Evolutionary conservation across 1,140 invertebrate species (phyloP), one percentile per base, ranked within the genome.

Genomic region (Lordiphosa mommai): DNA sequence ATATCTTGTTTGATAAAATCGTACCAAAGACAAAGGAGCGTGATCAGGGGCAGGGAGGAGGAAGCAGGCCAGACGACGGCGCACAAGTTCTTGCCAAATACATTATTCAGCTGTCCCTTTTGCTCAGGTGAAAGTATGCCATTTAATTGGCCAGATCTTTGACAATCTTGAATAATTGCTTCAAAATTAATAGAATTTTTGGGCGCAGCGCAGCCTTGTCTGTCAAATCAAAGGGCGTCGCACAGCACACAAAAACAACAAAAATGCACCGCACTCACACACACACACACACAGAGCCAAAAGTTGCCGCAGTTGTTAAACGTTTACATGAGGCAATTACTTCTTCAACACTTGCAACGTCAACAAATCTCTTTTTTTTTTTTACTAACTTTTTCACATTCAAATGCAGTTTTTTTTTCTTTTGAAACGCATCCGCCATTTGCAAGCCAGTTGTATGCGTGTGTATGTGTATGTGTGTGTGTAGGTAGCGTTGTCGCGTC

Each of bases 1-100:
- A 69, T 72, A 77, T 84, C 61, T 77, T 61, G 56, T 68, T 69
- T 85, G 79, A 84, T 84, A 77, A 72, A 72, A 82, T 84, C 72
- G 56, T 41, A 46, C 69, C 66, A 72, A 60, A 61, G 58, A 32
- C 33, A 55, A 38, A 29, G 23, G 16, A 38, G 14, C 3, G 4
- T 4, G 32, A 16, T 1, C 20, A 17, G 4, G 12, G 30, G 30
- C n/a, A 2, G 6, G 10, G 20, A 20, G 5, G 9, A n/a, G 10
- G 36, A 10, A 33, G 41, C 23, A 47, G 40, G 27, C 63, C 49
- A 64, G 59, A 84, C 72, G 69, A 58, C 63, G 68, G 47, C 74
- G 57, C 56, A 61, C 72, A 71, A 64, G 50, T 72, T 69, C 74
- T 82, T 77, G 72, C 77, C 72, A 72, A 72, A 76, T 59, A 48